Conservation (phyloP, 2,888 invertebrate genomes). For the Keiferia lycopersicella region DNA sequence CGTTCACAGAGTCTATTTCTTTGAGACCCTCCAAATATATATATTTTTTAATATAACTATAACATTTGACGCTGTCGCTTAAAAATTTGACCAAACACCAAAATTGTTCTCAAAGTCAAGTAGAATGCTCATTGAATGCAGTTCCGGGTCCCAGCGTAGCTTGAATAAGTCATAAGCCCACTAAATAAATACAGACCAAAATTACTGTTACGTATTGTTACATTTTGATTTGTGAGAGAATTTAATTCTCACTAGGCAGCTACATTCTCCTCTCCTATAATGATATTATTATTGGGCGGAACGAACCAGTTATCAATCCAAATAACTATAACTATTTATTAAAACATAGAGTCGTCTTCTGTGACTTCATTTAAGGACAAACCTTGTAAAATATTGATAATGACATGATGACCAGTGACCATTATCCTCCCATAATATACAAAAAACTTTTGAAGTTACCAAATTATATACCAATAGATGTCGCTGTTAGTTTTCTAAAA, state of each 20-base stretch:
- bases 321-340: no score
- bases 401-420: no score
- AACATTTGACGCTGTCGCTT: neutral
- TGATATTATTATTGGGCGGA: no score
- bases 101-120: slow-evolving; percentile 38
- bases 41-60: neutral
- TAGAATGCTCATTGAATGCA: slow-evolving; percentile 41
- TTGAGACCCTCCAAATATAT: no score
- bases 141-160: slow-evolving; percentile 42
- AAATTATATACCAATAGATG: neutral
- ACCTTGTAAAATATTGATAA: no score
- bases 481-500: no score
- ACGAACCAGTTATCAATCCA: no score
- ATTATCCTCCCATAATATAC: neutral
- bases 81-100: slow-evolving; percentile 21
- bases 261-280: no score
- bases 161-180: slow-evolving; percentile 28
- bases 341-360: no score
- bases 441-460: neutral
- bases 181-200: slow-evolving; percentile 10
- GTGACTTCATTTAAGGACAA: no score
- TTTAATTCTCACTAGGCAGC: neutral
- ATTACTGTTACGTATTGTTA: neutral
- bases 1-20: no score
- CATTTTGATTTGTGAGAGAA: neutral